These are phyloP conservation scores for Nothocercus julius DNA, from an alignment of 2,113 vertebrate genomes.

Conservation along the genomic window DNA sequence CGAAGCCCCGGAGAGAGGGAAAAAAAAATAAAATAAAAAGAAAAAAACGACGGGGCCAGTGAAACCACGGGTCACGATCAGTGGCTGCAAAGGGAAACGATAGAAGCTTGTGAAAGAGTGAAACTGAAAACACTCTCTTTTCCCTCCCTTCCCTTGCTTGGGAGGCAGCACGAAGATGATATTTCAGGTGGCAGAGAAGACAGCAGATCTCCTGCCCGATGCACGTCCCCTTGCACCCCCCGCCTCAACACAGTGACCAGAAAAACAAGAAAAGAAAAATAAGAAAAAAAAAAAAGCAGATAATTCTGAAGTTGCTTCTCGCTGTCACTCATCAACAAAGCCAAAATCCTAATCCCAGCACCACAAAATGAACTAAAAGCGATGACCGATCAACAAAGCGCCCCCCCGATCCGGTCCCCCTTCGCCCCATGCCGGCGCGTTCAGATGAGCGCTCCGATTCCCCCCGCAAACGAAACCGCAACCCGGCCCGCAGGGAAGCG, in stretches of 20 bases:
- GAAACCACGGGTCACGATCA: background rate
- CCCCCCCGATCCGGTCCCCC: background rate
- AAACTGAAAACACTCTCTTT: background rate
- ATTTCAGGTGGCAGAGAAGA: slow-evolving; percentile 25
- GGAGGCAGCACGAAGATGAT: background rate
- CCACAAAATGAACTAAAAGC: background rate
- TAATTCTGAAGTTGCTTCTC: background rate
- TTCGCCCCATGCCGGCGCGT: slow-evolving; percentile 7
- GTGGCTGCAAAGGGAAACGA: background rate
- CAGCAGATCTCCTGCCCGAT: background rate
- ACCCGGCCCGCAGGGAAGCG: background rate
- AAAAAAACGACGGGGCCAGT: background rate
- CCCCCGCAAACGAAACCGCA: background rate
- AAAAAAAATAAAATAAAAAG: no score
- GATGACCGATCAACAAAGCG: background rate
- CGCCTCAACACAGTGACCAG: background rate
- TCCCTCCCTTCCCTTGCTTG: no score
- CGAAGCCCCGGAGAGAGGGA: no score
- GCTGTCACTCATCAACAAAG: background rate
- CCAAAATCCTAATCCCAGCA: background rate
- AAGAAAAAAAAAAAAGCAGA: background rate
- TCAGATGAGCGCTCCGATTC: background rate
- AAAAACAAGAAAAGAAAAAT: background rate
- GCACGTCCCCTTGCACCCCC: background rate
- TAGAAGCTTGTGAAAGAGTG: background rate